phyloP scores from a whole-genome alignment of 2,888 invertebrate genomes.

The Oasisia sp. region DNA sequence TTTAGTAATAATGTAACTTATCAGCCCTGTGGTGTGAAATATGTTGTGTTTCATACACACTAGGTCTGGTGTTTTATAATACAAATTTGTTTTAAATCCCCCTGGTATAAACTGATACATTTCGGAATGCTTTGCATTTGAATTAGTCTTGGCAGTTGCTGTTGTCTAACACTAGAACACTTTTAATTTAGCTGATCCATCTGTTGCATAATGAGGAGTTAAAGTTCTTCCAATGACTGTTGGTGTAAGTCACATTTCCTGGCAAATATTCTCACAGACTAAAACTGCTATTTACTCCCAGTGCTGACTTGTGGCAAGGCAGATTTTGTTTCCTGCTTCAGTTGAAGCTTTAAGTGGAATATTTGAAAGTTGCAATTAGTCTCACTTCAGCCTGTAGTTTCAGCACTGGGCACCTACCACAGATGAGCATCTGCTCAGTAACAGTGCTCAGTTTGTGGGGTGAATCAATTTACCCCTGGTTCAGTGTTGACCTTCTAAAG shows the following conservation, averaged over 20 bases:
- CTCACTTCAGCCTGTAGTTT: slow-evolving; percentile 8
- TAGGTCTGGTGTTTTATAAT: not conserved
- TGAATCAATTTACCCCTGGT: not conserved
- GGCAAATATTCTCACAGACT: not conserved
- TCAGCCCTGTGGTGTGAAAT: not conserved
- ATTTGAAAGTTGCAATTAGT: slow-evolving; percentile 5
- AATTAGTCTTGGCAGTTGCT: not conserved
- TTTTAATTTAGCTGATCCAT: not conserved
- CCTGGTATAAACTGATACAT: too few species aligned
- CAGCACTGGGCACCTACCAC: not conserved
- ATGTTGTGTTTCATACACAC: not conserved
- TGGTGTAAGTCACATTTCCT: not conserved
- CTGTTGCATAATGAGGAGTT: not conserved
- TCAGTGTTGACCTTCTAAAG: not conserved
- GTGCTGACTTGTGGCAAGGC: not conserved
- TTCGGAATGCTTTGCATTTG: too few species aligned
- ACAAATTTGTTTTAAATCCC: too few species aligned
- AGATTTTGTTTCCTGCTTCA: not conserved
- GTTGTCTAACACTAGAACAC: not conserved
- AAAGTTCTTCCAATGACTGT: not conserved
- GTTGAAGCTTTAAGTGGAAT: not conserved
- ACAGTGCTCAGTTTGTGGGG: not conserved
- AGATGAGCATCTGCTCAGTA: not conserved
- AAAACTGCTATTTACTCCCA: not conserved
- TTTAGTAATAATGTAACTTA: not conserved